Evolutionary conservation across 1,140 invertebrate species (phyloP), one percentile per base, ranked within the genome.

Genomic region (Tetranychus urticae): DNA sequence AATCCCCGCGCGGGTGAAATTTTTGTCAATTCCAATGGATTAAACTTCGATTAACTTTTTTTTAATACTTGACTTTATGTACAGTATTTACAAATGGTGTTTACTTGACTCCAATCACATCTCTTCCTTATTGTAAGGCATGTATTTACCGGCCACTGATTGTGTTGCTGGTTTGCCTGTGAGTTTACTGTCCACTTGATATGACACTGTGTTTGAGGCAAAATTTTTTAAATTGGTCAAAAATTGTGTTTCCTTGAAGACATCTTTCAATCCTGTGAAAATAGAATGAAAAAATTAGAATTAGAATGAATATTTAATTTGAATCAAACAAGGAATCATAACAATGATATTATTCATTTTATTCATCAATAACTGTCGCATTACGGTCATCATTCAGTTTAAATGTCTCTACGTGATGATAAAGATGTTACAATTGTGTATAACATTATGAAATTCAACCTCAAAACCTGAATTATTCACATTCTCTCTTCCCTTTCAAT

Each of bases 1-100:
- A 70, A 65, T 67, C 68, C 68, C 68, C 63, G 65, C 64, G 66
- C 63, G 68, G 69, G 67, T 67, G 69, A 31, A 12, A 0, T 3
- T 47, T 47, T 47, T 47, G 23, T 23, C 23, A 23, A 23, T 0
- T 23, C 23, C 23, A 23, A 23, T 23, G 23, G 23, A 23, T 23
- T 23, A 23, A 0, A 23, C 23, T 23, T 23, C 23, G 23, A 23
- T 23, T 23, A 23, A 23, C n/a, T n/a, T n/a, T 23, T 23, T 23
- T 23, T 23, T 23, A 0, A 0, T 23, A 23, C 23, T 23, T 23
- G 23, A 23, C 23, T 23, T 23, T 23, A 23, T 23, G 23, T 23
- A 23, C 23, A 23, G 23, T 23, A 23, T 23, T 23, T 23, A 23
- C 23, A 23, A 23, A 23, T 23, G 23, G 23, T 23, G 23, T 23